Evolutionary conservation across 30 jellyfish, hydroid and myxozoan genomes (phyloP).

Genomic region (Cassiopea andromeda): DNA sequence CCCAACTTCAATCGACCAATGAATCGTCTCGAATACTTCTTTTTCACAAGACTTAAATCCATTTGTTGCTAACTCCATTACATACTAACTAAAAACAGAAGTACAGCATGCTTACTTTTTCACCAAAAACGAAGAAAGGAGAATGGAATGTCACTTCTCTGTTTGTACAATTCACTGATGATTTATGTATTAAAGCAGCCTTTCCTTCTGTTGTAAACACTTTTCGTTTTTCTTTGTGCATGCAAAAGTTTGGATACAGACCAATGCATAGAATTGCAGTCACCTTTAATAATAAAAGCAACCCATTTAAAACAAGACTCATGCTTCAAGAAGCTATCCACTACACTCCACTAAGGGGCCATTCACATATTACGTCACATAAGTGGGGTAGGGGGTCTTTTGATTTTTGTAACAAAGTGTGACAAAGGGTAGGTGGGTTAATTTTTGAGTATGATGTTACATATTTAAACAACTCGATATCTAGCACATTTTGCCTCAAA

Average conservation of each 20-base stretch:
- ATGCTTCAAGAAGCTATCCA: too few species aligned
- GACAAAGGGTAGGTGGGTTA: too few species aligned
- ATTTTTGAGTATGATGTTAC: too few species aligned
- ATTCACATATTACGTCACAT: too few species aligned
- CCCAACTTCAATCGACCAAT: too few species aligned
- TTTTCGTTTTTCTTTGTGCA: conserved; percentile 94
- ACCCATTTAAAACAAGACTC: neutral
- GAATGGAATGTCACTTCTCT: conserved; percentile 85
- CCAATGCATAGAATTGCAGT: conserved; percentile 90
- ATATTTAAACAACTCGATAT: too few species aligned
- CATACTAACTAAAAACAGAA: neutral
- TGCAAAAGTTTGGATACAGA: conserved; percentile 94
- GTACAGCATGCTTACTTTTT: conserved; percentile 71
- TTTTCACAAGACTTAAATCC: too few species aligned
- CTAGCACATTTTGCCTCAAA: too few species aligned
- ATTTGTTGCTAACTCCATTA: neutral
- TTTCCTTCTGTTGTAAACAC: conserved; percentile 97
- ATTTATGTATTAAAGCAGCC: conserved; percentile 89
- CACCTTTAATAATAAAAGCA: conserved; percentile 59
- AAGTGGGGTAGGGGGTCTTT: too few species aligned
- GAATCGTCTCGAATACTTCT: too few species aligned
- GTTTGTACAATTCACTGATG: conserved; percentile 95
- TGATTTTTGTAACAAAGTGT: too few species aligned
- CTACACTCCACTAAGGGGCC: too few species aligned
- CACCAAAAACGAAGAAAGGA: conserved; percentile 97